These are phyloP conservation scores for Fabriciana adippe DNA, from an alignment of 2,888 invertebrate genomes.

Conservation along the genomic window DNA sequence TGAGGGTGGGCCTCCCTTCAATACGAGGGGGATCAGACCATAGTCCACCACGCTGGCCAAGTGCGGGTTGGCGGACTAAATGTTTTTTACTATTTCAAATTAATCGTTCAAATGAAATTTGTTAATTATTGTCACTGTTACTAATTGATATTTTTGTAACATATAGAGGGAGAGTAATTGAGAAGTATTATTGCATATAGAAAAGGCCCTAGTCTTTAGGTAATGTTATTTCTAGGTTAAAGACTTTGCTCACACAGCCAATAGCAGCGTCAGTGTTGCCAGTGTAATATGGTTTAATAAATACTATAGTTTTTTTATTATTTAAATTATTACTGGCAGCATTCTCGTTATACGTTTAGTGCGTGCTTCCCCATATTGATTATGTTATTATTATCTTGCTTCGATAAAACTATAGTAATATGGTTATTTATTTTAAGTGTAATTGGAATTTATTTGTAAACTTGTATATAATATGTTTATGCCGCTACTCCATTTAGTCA, in stretches of 20 bases:
- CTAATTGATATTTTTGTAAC: constrained; percentile 62
- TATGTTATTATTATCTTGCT: constrained; percentile 31
- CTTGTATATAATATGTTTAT: constrained; percentile 46
- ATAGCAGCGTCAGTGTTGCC: constrained; percentile 45
- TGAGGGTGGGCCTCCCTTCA: too few species aligned
- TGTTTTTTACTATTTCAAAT: background rate
- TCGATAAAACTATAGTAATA: constrained; percentile 40
- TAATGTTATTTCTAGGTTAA: constrained; percentile 65
- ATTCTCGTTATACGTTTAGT: constrained; percentile 38
- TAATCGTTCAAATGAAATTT: constrained; percentile 18
- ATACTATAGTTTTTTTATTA: background rate
- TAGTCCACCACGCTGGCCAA: too few species aligned
- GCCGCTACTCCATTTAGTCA: constrained; percentile 11
- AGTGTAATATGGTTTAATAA: constrained; percentile 29
- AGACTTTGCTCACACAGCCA: constrained; percentile 68
- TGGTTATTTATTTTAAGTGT: constrained; percentile 42
- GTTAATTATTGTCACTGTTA: constrained; percentile 53
- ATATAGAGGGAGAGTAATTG: constrained; percentile 48
- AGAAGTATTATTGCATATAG: constrained; percentile 65
- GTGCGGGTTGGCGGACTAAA: too few species aligned
- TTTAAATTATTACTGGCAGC: constrained; percentile 40
- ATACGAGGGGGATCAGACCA: too few species aligned
- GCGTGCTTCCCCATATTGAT: constrained; percentile 53
- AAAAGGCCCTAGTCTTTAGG: constrained; percentile 72
- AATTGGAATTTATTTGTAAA: constrained; percentile 34